phyloP scores from a whole-genome alignment of 2,113 vertebrate species.

The Pseudopodoces humilis region DNA sequence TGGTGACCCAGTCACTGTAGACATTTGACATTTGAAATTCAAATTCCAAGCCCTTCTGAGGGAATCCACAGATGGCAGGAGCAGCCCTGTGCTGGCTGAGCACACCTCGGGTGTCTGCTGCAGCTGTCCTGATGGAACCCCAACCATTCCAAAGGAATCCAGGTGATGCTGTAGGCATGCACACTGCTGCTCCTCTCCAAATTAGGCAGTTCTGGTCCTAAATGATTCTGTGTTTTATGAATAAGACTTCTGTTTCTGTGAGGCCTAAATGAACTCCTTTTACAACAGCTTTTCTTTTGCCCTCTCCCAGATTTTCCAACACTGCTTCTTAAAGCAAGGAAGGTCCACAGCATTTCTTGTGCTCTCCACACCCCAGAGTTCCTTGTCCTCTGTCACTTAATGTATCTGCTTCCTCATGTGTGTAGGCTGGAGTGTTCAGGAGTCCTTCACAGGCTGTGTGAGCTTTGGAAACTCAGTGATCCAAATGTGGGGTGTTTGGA shows the following conservation, averaged over 20 bases:
- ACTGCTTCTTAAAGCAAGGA: background rate
- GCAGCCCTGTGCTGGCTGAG: background rate
- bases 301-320: background rate
- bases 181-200: background rate
- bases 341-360: background rate
- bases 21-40: background rate
- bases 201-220: background rate
- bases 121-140: background rate
- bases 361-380: background rate
- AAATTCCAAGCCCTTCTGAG: background rate
- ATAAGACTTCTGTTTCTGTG: background rate
- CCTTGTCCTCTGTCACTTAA: background rate
- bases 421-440: background rate
- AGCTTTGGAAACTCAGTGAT: background rate
- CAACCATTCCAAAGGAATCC: background rate
- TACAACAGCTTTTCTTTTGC: background rate
- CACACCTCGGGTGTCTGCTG: background rate
- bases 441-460: background rate
- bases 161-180: background rate
- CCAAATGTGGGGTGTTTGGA: background rate
- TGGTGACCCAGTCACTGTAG: background rate
- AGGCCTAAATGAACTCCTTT: background rate
- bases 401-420: rapidly evolving
- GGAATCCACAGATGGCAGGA: background rate
- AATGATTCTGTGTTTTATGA: background rate